Percentiles rank a stretch among this genome's conserved stretches.
phyloP scores from a whole-genome alignment of 2,113 vertebrate genomes.

The Emydura subglobosa region DNA sequence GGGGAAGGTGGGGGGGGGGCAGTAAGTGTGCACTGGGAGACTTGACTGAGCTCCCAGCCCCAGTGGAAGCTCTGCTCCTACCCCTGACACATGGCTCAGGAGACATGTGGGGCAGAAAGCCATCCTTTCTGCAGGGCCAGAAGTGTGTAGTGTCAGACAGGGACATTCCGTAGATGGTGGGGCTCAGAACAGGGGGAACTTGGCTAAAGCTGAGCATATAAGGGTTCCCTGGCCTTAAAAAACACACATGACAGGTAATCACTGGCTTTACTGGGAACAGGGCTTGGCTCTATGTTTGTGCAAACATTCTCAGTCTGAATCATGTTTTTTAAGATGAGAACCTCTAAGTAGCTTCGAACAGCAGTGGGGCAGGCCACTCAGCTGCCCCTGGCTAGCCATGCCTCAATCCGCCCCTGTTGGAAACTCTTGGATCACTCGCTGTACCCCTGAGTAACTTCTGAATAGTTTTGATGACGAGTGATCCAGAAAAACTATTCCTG shows the following conservation, averaged over 20 bases:
- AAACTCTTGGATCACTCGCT: constrained; percentile 39
- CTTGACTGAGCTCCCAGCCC: neutral
- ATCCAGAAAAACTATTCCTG: neutral
- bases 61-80: too few relatives aligned
- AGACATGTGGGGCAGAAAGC: neutral
- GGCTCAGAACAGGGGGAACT: neutral
- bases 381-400: neutral
- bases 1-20: too few relatives aligned
- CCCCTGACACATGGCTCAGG: neutral
- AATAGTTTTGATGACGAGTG: constrained; percentile 21
- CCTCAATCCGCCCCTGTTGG: constrained; percentile 52
- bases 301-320: constrained; percentile 38
- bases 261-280: neutral
- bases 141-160: neutral
- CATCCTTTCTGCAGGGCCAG: neutral
- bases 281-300: constrained; percentile 24
- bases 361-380: constrained; percentile 6
- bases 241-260: constrained; percentile 15
- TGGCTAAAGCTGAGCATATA: neutral
- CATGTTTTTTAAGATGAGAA: constrained; percentile 45
- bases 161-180: constrained; percentile 4
- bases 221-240: neutral
- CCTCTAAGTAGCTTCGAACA: neutral
- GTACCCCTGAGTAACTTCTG: neutral
- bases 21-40: neutral